A percentile compares a stretch with the other conserved stretches of the same genome.
Conservation (phyloP, 1,140 invertebrate species). For the Euborellia annulipes region DNA sequence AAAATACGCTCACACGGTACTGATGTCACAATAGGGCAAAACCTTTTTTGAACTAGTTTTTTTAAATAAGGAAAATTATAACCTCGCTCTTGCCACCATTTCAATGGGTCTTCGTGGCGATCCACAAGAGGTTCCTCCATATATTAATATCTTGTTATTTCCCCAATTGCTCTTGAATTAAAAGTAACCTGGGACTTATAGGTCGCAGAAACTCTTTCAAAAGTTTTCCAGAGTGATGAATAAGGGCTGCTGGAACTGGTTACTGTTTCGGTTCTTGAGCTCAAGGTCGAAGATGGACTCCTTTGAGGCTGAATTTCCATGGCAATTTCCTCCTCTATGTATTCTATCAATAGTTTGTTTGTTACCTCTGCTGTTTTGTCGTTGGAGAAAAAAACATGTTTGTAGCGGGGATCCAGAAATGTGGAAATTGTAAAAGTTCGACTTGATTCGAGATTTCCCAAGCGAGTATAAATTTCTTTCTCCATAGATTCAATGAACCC, state of each 20-base stretch:
- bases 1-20: conserved; percentile 9
- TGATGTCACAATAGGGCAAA: conserved; percentile 6
- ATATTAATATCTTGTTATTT: neutral
- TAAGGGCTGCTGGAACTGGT: too few relatives aligned
- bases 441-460: conserved; percentile 6
- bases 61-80: conserved; percentile 5
- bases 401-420: conserved; percentile 3
- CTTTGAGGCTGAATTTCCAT: too few relatives aligned
- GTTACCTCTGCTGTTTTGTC: neutral
- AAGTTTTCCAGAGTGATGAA: neutral
- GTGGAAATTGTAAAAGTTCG: conserved; percentile 2
- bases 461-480: neutral
- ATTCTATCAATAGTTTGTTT: neutral
- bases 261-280: too few relatives aligned
- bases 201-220: neutral
- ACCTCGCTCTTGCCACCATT: conserved; percentile 6
- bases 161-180: neutral
- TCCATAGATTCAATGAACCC: neutral
- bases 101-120: conserved; percentile 1
- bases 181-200: neutral
- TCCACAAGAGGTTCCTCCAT: conserved; percentile 5
- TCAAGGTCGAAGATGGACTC: too few relatives aligned
- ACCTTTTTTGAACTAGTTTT: neutral
- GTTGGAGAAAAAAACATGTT: neutral
- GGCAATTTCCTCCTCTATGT: too few relatives aligned